These are phyloP conservation scores for Kryphioiulus occultus DNA, from an alignment of 2,888 invertebrate genomes.

Conservation along the genomic window DNA sequence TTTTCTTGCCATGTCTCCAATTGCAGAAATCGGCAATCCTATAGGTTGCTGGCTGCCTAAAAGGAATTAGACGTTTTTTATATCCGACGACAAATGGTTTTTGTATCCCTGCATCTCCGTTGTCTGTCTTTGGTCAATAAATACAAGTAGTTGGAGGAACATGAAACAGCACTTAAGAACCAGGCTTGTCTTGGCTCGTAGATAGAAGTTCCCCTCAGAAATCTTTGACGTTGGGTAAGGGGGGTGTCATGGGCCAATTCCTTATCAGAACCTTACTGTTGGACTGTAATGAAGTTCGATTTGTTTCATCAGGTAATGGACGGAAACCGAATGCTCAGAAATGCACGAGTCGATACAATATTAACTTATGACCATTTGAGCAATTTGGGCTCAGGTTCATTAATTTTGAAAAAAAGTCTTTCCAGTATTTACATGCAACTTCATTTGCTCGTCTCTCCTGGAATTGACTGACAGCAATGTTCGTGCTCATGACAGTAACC, in stretches of 20 bases:
- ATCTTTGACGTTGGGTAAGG: neutral
- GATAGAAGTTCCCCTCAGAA: neutral
- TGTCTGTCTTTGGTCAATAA: constrained; percentile 4
- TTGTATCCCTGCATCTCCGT: neutral
- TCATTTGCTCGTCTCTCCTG: too few relatives aligned
- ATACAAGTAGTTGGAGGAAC: neutral
- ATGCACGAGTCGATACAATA: too few relatives aligned
- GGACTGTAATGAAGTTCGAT: too few relatives aligned
- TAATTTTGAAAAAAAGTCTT: too few relatives aligned
- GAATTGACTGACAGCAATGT: neutral
- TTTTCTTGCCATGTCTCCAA: neutral
- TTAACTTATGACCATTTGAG: too few relatives aligned
- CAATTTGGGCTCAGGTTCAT: too few relatives aligned
- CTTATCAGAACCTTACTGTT: neutral
- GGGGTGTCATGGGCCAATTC: neutral
- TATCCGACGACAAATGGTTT: neutral
- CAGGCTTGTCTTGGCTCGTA: neutral
- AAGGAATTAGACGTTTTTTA: constrained; percentile 6
- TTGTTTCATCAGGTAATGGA: too few relatives aligned
- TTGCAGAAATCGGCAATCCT: neutral
- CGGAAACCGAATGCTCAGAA: too few relatives aligned
- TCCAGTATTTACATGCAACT: neutral
- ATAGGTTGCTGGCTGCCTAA: neutral
- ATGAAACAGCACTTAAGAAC: neutral
- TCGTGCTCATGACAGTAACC: neutral